Evolutionary conservation across 2,888 invertebrate genomes (phyloP).

Genomic region (Allophyes oxyacanthae): DNA sequence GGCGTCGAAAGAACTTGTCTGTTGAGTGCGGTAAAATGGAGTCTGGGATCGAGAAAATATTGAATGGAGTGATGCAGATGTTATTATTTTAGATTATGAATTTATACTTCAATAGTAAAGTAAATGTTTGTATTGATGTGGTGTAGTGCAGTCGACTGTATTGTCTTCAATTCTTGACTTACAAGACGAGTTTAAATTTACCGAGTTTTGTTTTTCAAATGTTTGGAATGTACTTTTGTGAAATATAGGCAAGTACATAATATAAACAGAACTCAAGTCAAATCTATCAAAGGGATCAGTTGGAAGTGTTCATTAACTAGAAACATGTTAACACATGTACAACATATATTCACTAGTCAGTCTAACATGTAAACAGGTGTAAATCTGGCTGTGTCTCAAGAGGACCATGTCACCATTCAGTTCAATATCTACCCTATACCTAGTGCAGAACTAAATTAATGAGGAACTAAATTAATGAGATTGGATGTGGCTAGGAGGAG

Average conservation of each 20-base stretch:
- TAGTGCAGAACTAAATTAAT: constrained; percentile 34
- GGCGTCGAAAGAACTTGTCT: constrained; percentile 24
- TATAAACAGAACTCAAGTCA: too few relatives aligned
- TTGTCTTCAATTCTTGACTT: too few relatives aligned
- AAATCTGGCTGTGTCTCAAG: constrained; percentile 10
- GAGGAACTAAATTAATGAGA: constrained; percentile 36
- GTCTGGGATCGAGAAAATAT: constrained; percentile 8
- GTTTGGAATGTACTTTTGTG: too few relatives aligned
- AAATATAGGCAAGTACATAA: too few relatives aligned
- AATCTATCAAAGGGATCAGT: too few relatives aligned
- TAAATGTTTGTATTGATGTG: not conserved
- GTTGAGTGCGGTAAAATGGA: constrained; percentile 8
- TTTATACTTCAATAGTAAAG: too few relatives aligned
- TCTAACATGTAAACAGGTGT: constrained; percentile 6
- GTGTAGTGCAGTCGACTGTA: too few relatives aligned
- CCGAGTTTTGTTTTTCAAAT: too few relatives aligned
- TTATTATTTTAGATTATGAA: not conserved
- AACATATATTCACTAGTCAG: not conserved
- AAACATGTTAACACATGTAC: not conserved
- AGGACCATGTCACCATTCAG: constrained; percentile 6
- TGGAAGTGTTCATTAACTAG: constrained; percentile 8
- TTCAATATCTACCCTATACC: too few relatives aligned
- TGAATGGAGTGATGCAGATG: not conserved
- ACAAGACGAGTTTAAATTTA: too few relatives aligned
- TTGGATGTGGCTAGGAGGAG: constrained; percentile 10